Conservation (phyloP, 2,113 vertebrate species). For the Erinaceus europaeus region DNA sequence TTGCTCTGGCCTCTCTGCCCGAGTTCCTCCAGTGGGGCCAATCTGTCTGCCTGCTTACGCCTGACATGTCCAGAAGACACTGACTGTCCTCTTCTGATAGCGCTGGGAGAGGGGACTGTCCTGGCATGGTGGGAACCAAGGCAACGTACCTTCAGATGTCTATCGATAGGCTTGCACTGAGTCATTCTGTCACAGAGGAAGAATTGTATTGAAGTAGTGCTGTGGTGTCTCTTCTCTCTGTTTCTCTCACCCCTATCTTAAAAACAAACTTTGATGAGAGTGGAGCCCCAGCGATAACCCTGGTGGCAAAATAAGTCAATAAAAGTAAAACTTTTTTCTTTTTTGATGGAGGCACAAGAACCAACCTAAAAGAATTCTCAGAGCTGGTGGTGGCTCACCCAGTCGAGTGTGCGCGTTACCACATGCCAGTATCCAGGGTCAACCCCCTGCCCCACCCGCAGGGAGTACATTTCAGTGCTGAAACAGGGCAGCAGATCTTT, state of each 20-base stretch:
- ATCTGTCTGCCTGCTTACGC: not conserved
- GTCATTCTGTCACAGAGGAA: not conserved
- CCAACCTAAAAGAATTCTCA: not conserved
- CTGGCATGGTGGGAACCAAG: not conserved
- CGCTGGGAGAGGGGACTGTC: not conserved
- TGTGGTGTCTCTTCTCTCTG: not conserved
- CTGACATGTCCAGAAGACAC: not conserved
- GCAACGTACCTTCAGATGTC: not conserved
- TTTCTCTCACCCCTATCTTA: no score
- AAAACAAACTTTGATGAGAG: no score
- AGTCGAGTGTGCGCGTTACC: no score
- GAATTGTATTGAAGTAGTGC: not conserved
- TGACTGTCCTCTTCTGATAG: not conserved
- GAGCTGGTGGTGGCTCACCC: no score
- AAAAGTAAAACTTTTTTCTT: not conserved
- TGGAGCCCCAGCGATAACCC: no score
- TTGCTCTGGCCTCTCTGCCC: slow-evolving; percentile 16
- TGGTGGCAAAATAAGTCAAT: not conserved
- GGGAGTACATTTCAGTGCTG: no score
- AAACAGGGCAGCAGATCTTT: no score
- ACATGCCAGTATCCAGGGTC: no score
- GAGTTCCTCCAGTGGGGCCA: not conserved
- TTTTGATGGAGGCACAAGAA: not conserved
- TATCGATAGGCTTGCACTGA: not conserved
- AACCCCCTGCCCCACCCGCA: no score